Percentiles rank a stretch among this genome's conserved stretches.
Evolutionary conservation across 2,113 vertebrate genomes (phyloP).

Genomic region (Aldabrachelys gigantea): DNA sequence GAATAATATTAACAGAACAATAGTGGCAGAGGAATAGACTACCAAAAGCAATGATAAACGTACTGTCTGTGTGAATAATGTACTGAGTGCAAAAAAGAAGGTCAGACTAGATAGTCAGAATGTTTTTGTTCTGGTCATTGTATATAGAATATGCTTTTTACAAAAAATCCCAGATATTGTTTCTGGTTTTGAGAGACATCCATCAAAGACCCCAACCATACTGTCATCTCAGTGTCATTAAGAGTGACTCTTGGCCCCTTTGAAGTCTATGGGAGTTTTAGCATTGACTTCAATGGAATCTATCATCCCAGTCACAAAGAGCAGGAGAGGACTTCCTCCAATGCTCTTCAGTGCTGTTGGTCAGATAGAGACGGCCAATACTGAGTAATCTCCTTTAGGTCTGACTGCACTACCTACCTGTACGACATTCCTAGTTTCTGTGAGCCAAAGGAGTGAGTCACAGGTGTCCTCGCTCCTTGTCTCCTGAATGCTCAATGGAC

Average conservation of each 20-base stretch:
- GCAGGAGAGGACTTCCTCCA: no score
- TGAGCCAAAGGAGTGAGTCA: background rate
- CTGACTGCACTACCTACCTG: background rate
- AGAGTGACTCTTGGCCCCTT: background rate
- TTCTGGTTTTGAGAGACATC: background rate
- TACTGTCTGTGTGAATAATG: background rate
- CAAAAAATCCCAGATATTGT: background rate
- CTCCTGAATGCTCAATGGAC: accelerated
- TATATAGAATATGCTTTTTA: background rate
- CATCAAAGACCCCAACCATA: background rate
- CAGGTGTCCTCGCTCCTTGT: background rate
- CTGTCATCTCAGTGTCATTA: background rate
- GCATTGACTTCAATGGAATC: background rate
- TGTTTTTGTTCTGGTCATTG: background rate
- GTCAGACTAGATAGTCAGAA: background rate
- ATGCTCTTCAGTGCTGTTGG: no score
- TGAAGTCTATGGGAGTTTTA: background rate
- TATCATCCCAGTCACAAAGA: background rate
- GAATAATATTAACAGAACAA: background rate
- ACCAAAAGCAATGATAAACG: background rate
- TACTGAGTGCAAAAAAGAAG: background rate
- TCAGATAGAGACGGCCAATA: no score
- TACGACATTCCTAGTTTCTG: background rate
- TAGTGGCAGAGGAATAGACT: background rate
- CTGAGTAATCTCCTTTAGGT: no score